phyloP scores from a whole-genome alignment of 2,797 vertebrate genomes.

The Chloroceryle amazona region DNA sequence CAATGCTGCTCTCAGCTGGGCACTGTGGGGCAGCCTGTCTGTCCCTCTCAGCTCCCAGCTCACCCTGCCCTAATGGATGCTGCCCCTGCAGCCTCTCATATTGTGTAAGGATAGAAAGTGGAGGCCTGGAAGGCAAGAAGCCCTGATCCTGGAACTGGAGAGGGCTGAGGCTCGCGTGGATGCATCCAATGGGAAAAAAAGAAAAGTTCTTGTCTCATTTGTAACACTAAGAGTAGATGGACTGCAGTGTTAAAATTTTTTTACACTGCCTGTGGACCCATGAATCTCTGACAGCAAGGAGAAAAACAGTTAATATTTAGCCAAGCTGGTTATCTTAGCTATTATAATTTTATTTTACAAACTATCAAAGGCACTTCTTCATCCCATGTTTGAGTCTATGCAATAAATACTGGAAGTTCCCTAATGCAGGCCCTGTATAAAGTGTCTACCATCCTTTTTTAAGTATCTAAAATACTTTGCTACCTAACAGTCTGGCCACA shows the following conservation, averaged over 20 bases:
- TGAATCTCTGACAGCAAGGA: neutral
- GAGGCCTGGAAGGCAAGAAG: neutral
- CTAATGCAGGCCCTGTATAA: neutral
- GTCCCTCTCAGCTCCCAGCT: too few relatives aligned
- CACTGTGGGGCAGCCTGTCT: neutral
- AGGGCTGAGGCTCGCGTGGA: neutral
- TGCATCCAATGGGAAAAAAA: neutral
- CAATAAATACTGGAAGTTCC: neutral
- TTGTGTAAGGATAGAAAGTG: neutral
- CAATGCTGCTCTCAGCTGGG: neutral
- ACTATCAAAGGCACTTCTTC: neutral
- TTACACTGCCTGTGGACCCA: neutral
- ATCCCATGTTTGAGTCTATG: neutral
- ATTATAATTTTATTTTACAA: neutral
- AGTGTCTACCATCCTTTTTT: neutral
- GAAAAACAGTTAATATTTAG: neutral
- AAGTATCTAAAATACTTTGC: neutral
- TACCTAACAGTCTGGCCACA: neutral
- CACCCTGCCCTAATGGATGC: neutral
- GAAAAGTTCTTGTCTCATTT: neutral
- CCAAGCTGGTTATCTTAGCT: neutral
- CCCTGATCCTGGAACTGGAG: accelerated
- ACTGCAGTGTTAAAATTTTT: neutral
- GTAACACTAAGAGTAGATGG: neutral
- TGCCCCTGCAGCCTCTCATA: neutral